Evolutionary conservation across 2,888 invertebrate genomes (phyloP).

Genomic region (Yponomeuta sedellus): DNA sequence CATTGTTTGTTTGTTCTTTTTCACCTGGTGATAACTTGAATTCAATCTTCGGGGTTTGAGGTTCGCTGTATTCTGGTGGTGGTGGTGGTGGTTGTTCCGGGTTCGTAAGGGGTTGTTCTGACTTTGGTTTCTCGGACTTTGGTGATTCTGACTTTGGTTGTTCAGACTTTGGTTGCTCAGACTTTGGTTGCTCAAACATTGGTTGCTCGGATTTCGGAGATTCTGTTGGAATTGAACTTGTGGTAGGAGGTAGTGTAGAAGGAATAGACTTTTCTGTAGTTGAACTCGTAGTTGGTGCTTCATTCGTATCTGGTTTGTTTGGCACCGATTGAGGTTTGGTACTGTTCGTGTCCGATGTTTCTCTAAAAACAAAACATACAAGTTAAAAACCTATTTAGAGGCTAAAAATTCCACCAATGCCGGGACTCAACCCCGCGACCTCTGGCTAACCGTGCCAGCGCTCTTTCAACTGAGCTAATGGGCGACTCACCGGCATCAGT

Average conservation of each 20-base stretch:
- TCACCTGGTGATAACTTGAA: neutral
- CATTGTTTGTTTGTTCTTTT: constrained; percentile 13
- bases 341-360: neutral
- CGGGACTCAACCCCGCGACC: too few relatives aligned
- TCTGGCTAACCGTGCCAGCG: too few relatives aligned
- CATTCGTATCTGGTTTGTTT: neutral
- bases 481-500: too few relatives aligned
- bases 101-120: neutral
- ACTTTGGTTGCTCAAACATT: neutral
- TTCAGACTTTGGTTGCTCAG: neutral
- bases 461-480: too few relatives aligned
- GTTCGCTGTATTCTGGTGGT: neutral
- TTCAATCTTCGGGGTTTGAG: neutral
- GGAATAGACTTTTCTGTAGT: neutral
- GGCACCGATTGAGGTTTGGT: neutral
- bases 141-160: neutral
- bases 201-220: neutral
- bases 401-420: too few relatives aligned
- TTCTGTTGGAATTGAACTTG: neutral
- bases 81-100: neutral
- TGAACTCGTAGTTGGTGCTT: neutral
- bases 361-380: neutral
- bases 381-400: too few relatives aligned
- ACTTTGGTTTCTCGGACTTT: neutral
- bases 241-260: neutral